phyloP scores from a whole-genome alignment of 1,140 invertebrate species.

The Uloborus diversus region DNA sequence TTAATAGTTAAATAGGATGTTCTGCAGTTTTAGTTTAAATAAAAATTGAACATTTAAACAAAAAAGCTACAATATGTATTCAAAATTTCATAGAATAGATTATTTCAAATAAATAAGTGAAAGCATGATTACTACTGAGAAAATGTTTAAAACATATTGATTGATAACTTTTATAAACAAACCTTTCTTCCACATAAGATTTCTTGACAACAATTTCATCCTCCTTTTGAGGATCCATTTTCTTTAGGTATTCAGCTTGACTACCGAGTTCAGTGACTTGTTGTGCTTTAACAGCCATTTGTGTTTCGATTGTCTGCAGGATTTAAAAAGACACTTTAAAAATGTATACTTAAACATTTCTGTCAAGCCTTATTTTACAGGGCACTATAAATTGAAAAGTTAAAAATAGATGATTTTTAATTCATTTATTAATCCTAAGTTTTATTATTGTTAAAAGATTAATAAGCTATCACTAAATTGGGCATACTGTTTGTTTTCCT shows the following conservation, averaged over 20 bases:
- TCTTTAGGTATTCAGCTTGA: slow-evolving; percentile 92
- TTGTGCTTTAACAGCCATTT: slow-evolving; percentile 92
- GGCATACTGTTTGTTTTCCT: too few species aligned
- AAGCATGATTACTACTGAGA: neutral
- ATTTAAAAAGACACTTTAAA: neutral
- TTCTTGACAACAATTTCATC: slow-evolving; percentile 96
- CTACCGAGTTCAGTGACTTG: slow-evolving; percentile 92
- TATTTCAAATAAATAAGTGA: neutral
- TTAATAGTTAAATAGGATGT: too few species aligned
- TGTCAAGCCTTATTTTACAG: too few species aligned
- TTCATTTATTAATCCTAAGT: too few species aligned
- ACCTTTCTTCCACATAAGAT: slow-evolving; percentile 88
- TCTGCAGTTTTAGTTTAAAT: too few species aligned
- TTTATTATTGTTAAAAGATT: too few species aligned
- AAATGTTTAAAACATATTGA: neutral
- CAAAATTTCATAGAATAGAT: neutral
- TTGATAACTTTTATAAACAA: slow-evolving; percentile 63
- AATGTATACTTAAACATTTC: neutral
- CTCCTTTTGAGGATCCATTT: slow-evolving; percentile 94
- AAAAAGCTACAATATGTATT: neutral
- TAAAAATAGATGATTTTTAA: too few species aligned
- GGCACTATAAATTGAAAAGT: too few species aligned
- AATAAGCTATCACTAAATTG: too few species aligned
- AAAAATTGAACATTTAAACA: neutral
- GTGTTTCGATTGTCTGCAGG: slow-evolving; percentile 88